Evolutionary conservation across 2,888 invertebrate genomes (phyloP).

Genomic region (Ichneumoninae sp.): DNA sequence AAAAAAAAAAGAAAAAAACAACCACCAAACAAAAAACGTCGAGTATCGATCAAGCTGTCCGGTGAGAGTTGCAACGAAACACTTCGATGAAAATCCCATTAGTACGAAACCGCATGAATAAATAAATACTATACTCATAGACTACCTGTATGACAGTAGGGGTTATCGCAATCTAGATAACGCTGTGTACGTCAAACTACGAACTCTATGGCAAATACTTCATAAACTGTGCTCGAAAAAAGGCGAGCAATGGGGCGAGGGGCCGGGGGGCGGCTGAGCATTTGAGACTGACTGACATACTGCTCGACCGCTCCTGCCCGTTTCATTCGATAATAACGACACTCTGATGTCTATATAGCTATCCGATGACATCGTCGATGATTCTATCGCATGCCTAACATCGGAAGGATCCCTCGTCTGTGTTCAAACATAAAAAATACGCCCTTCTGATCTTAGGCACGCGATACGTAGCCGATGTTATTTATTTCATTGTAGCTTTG

Average conservation of each 20-base stretch:
- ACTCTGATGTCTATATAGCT: slow-evolving; percentile 52
- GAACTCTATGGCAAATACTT: background rate
- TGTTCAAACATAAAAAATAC: background rate
- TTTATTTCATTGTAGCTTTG: slow-evolving; percentile 39
- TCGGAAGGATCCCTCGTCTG: background rate
- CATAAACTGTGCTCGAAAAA: slow-evolving; percentile 1
- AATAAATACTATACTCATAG: slow-evolving; percentile 73
- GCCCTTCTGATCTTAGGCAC: background rate
- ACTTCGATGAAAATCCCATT: slow-evolving; percentile 79
- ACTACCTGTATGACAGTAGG: slow-evolving; percentile 18
- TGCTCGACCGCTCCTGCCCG: slow-evolving; percentile 30
- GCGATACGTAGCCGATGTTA: slow-evolving; percentile 10
- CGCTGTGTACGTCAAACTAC: background rate
- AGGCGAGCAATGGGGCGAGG: background rate
- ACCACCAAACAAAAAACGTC: slow-evolving; percentile 18
- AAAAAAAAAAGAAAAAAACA: slow-evolving; percentile 17
- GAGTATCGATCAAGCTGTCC: slow-evolving; percentile 53
- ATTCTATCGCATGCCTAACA: background rate
- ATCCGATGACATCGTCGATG: slow-evolving; percentile 43
- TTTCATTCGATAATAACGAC: slow-evolving; percentile 64
- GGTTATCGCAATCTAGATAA: slow-evolving; percentile 47
- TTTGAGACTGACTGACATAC: slow-evolving; percentile 20
- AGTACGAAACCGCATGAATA: slow-evolving; percentile 77
- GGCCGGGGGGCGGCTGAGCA: background rate
- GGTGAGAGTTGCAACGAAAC: slow-evolving; percentile 45